A percentile compares a stretch with the other conserved stretches of the same genome.
Conservation (phyloP, 2,113 vertebrate genomes). For the Silurus glanis region DNA sequence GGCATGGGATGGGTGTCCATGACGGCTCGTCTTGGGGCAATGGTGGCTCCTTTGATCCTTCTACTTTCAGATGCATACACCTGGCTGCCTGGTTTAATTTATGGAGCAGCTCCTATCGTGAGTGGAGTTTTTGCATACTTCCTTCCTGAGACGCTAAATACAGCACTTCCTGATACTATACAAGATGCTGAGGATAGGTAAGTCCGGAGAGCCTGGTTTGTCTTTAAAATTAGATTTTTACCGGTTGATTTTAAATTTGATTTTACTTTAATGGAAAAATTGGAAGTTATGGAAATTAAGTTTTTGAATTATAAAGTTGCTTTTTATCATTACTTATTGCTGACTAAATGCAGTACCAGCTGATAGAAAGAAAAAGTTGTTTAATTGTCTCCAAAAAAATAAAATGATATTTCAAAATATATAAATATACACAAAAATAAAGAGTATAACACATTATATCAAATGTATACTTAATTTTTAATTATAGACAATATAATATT, state of each 20-base stretch:
- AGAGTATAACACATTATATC: neutral
- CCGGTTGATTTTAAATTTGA: too few relatives aligned
- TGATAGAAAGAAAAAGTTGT: neutral
- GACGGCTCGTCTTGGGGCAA: constrained; percentile 75
- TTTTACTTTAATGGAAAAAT: neutral
- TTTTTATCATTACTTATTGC: neutral
- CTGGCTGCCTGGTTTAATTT: constrained; percentile 76
- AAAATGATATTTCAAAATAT: neutral
- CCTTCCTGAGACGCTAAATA: constrained; percentile 77
- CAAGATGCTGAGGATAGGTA: constrained; percentile 77
- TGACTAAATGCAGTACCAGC: neutral
- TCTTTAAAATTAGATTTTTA: neutral
- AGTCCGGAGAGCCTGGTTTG: constrained; percentile 11
- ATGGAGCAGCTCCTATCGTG: constrained; percentile 71
- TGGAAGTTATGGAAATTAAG: neutral
- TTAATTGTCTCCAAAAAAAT: neutral
- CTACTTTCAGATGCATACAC: constrained; percentile 63
- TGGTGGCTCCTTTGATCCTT: constrained; percentile 77
- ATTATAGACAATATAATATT: neutral
- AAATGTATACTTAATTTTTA: neutral
- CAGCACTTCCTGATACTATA: constrained; percentile 77
- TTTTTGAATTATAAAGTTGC: neutral
- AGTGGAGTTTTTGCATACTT: constrained; percentile 70
- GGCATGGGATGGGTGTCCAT: constrained; percentile 77
- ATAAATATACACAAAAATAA: neutral